Conservation (phyloP, 2,888 invertebrate species). For the Coelopa pilipes region DNA sequence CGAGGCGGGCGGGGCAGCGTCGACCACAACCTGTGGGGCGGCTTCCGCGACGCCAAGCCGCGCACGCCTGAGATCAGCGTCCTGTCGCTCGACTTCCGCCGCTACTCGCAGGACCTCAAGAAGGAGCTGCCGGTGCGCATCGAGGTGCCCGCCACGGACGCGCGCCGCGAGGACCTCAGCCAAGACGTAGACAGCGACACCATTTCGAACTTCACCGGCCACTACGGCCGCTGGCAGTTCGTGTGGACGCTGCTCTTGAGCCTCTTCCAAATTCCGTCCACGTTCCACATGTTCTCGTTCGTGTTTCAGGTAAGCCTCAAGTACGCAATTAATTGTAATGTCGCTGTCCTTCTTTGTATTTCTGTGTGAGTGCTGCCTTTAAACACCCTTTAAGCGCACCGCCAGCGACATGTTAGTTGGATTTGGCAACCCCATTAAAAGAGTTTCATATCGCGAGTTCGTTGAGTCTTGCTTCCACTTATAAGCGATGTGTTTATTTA, state of each 20-base stretch:
- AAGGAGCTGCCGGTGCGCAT: conserved; percentile 48
- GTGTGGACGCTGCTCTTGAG: conserved; percentile 71
- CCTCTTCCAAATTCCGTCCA: conserved; percentile 72
- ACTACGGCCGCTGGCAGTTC: conserved; percentile 73
- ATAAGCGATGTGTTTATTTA: no score
- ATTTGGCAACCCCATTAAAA: no score
- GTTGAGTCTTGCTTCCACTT: no score
- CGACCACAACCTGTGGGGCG: conserved; percentile 57
- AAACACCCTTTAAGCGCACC: no score
- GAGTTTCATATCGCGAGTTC: no score
- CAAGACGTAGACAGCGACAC: conserved; percentile 68
- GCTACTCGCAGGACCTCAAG: conserved; percentile 61
- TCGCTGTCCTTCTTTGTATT: no score
- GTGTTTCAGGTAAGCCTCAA: conserved; percentile 68
- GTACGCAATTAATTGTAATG: neutral
- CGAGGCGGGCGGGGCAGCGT: conserved; percentile 52
- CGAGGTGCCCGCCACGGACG: no score
- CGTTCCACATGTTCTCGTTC: conserved; percentile 74
- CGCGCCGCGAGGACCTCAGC: conserved; percentile 48
- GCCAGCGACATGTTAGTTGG: no score
- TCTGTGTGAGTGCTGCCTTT: no score
- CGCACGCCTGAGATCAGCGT: conserved; percentile 64
- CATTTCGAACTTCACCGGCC: conserved; percentile 71
- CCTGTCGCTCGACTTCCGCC: conserved; percentile 61
- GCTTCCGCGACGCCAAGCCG: conserved; percentile 56